Conservation (phyloP, 1,140 invertebrate genomes). For the Hylyphantes graminicola region DNA sequence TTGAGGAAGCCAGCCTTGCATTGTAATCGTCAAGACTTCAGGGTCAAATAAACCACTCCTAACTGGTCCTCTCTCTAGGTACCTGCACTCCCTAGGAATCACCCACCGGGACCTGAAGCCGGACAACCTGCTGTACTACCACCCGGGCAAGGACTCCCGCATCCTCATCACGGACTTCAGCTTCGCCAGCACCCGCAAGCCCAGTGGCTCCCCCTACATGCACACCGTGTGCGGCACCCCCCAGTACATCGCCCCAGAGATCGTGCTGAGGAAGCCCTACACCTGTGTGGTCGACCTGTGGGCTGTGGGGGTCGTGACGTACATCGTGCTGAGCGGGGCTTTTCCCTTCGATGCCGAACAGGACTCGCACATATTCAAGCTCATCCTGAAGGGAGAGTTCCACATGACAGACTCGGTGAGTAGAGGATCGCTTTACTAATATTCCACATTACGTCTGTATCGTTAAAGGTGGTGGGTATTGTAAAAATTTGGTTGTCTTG, state of each 20-base stretch:
- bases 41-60: too few relatives aligned
- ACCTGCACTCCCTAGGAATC: constrained; percentile 89
- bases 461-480: background rate
- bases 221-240: constrained; percentile 78
- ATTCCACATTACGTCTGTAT: background rate
- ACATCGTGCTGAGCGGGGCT: constrained; percentile 76
- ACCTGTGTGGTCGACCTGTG: constrained; percentile 91
- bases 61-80: constrained; percentile 69
- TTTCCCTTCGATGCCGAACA: constrained; percentile 77
- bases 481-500: background rate
- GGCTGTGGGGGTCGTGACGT: constrained; percentile 89
- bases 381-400: constrained; percentile 47
- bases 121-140: constrained; percentile 87
- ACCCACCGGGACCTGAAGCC: constrained; percentile 94
- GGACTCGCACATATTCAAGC: constrained; percentile 70
- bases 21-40: too few relatives aligned
- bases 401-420: constrained; percentile 35
- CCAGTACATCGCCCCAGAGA: constrained; percentile 90
- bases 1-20: too few relatives aligned
- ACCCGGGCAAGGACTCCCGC: constrained; percentile 79
- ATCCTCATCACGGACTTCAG: constrained; percentile 92
- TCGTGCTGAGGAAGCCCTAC: constrained; percentile 86
- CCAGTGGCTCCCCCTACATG: constrained; percentile 77
- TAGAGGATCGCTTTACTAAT: background rate
- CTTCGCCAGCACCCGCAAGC: constrained; percentile 74